These are phyloP conservation scores for Zoroaster sp. DNA, from an alignment of 53 echinoderm and acorn worm genomes.

Conservation along the genomic window DNA sequence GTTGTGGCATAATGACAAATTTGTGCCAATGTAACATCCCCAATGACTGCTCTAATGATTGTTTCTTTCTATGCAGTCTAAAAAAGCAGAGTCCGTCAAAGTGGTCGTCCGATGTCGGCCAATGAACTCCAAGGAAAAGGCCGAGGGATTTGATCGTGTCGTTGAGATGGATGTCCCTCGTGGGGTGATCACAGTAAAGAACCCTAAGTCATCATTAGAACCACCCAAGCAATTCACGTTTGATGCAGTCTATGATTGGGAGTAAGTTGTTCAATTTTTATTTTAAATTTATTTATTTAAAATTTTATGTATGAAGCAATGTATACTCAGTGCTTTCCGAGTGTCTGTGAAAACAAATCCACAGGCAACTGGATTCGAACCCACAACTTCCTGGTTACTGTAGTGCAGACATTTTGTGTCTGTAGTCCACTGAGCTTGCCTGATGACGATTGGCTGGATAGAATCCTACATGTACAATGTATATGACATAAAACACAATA, in stretches of 20 bases:
- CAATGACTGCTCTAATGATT: too few species aligned
- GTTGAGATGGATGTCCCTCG: conserved; percentile 93
- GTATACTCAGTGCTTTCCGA: too few species aligned
- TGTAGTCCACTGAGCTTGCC: too few species aligned
- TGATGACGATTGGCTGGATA: too few species aligned
- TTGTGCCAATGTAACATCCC: too few species aligned
- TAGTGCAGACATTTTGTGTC: too few species aligned
- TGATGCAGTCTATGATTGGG: conserved; percentile 97
- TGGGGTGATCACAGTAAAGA: conserved; percentile 77
- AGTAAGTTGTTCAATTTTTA: conserved; percentile 69
- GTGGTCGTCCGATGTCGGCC: conserved; percentile 98
- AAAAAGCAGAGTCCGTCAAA: conserved; percentile 93
- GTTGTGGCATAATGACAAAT: too few species aligned
- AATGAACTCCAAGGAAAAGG: conserved; percentile 84
- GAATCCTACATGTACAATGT: too few species aligned
- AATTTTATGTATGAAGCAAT: not conserved
- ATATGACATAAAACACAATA: too few species aligned
- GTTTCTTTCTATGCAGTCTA: conserved; percentile 75
- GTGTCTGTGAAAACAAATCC: too few species aligned
- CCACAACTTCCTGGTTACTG: too few species aligned
- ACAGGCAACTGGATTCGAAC: too few species aligned
- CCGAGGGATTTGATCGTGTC: conserved; percentile 62
- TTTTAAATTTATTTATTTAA: not conserved
- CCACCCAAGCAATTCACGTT: conserved; percentile 91
- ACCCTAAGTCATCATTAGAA: conserved; percentile 75